Evolutionary conservation across 2,113 vertebrate genomes (phyloP), one percentile per base, ranked within the genome.

Genomic region (Clinocottus analis): DNA sequence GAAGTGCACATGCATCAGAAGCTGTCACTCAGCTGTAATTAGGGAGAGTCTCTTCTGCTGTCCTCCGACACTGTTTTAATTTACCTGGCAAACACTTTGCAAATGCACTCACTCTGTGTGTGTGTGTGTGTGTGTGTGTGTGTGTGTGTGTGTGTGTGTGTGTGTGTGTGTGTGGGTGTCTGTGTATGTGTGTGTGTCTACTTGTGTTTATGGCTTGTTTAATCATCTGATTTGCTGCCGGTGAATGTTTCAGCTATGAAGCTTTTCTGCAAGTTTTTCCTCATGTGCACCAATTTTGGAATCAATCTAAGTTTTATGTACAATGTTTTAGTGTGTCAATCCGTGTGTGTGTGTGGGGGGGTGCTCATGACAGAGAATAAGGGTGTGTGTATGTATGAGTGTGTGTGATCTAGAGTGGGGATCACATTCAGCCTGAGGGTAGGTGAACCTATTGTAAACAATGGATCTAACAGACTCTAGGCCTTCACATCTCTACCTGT

Each of bases 341-440:
- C 12, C 56, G 47, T 74, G 56, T 65, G 63, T 85, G 55, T 68
- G 35, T 80, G 47, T 75, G 79, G 56, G 41, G 72, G 45, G 35
- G 31, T 62, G 59, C 63, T 21, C 41, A 21, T 49, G 72, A 59
- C 68, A 45, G 39, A 45, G 47, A 25, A 49, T 58, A 37, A 56
- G 9, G 59, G 51, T 25, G 35, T 80, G 47, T 76, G 76, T 61
- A 35, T 75, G 39, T 41, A 33, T 62, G 77, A 81, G 45, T 49
- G 49, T 68, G 69, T 87, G 85, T 87, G 73, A 89, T 91, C 47
- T 83, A 79, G 86, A 83, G 90, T 92, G 91, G 91, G 94, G 92
- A 91, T 95, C 94, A 94, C 80, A 63, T 78, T 91, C 56, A 90
- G 92, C 95, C 93, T 75, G 87, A 88, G 94, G 95, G 94, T 93